These are phyloP conservation scores for Coracias cyanogaster DNA, from an alignment of 2,797 vertebrate species.

Conservation along the genomic window DNA sequence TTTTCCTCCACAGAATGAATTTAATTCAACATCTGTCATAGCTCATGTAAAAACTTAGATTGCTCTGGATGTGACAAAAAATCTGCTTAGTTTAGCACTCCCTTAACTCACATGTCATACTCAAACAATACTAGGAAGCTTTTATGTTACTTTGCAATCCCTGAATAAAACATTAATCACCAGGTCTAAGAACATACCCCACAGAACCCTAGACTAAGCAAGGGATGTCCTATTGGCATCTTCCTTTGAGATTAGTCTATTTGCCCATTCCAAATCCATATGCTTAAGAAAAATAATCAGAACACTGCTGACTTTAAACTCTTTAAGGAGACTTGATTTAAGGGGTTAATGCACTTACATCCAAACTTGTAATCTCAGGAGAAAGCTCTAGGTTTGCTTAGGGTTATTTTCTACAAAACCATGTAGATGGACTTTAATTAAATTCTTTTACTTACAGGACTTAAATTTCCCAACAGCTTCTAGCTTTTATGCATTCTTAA, in stretches of 20 bases:
- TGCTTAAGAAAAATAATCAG: background rate
- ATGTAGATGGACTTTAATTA: constrained; percentile 18
- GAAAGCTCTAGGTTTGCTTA: background rate
- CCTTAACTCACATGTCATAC: background rate
- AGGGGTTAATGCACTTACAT: background rate
- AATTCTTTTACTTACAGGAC: constrained; percentile 2
- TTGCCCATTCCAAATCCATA: background rate
- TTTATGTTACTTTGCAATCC: background rate
- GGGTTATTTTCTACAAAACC: background rate
- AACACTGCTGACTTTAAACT: background rate
- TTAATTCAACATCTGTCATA: background rate
- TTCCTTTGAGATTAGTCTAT: background rate
- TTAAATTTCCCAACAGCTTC: constrained; percentile 9
- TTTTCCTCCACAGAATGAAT: background rate
- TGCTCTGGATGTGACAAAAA: background rate
- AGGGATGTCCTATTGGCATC: background rate
- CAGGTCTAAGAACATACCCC: background rate
- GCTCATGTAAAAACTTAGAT: background rate
- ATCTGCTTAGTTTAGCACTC: background rate
- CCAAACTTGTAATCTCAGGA: background rate
- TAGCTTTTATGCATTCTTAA: background rate
- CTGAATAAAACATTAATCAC: background rate
- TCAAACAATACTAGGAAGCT: background rate
- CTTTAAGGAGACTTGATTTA: no score
- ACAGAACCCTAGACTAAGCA: background rate